phyloP scores from a whole-genome alignment of 2,113 vertebrate species.

The Egretta garzetta region DNA sequence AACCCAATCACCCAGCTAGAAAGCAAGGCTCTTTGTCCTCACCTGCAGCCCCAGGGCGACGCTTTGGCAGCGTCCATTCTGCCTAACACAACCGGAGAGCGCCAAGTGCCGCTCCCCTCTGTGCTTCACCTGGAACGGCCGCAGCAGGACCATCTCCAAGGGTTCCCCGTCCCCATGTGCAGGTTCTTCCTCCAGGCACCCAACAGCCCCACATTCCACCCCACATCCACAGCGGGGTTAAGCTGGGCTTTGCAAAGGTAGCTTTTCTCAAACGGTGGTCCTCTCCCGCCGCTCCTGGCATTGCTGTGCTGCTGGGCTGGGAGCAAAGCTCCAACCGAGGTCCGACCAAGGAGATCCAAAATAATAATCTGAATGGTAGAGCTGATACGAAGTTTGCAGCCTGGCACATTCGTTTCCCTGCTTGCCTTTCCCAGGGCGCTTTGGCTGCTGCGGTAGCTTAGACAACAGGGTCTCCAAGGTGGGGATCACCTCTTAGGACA shows the following conservation, averaged over 20 bases:
- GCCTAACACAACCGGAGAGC: accelerated
- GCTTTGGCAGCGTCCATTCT: background rate
- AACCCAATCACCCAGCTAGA: background rate
- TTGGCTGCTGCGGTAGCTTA: background rate
- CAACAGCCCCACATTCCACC: background rate
- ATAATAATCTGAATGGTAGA: background rate
- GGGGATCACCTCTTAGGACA: background rate
- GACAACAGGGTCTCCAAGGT: background rate
- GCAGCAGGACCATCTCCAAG: background rate
- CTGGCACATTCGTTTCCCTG: accelerated
- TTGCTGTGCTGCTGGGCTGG: background rate
- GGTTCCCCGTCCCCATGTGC: accelerated
- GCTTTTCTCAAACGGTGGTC: background rate
- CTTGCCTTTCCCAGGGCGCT: accelerated
- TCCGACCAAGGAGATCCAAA: background rate
- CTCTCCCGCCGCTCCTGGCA: background rate
- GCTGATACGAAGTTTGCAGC: background rate
- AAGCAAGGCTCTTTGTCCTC: background rate
- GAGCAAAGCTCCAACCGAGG: background rate
- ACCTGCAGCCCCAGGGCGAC: background rate
- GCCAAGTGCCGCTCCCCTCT: background rate
- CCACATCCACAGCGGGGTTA: background rate
- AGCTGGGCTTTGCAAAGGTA: background rate
- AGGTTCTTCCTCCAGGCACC: background rate
- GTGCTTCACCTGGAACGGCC: accelerated